Conservation (phyloP, 1,140 invertebrate genomes). For the Brachystomella parvula region DNA sequence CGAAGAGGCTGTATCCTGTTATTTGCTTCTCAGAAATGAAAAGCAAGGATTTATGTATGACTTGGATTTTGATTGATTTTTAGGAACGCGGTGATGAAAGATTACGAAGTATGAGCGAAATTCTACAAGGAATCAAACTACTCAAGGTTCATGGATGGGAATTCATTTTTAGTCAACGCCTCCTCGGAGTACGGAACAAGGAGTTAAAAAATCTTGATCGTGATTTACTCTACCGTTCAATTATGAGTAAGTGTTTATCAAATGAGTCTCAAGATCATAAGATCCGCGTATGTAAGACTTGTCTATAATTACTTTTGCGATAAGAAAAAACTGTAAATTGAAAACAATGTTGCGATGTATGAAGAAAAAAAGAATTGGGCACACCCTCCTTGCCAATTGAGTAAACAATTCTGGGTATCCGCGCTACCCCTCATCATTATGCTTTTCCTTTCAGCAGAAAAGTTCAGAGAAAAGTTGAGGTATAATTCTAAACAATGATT, state of each 20-base stretch:
- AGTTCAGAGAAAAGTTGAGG: constrained; percentile 7
- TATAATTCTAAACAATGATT: neutral
- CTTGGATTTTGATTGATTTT: too few relatives aligned
- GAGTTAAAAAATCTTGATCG: constrained; percentile 64
- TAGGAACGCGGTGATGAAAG: constrained; percentile 64
- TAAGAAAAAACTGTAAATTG: too few relatives aligned
- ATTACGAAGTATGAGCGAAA: constrained; percentile 65
- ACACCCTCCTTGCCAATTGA: too few relatives aligned
- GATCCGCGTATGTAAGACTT: too few relatives aligned
- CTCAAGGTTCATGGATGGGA: constrained; percentile 80
- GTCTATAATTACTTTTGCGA: too few relatives aligned
- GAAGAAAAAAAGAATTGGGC: too few relatives aligned
- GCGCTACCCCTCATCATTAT: constrained; percentile 16
- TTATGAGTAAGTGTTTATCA: constrained; percentile 60
- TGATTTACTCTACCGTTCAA: constrained; percentile 63
- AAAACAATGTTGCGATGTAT: too few relatives aligned
- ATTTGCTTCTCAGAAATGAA: too few relatives aligned
- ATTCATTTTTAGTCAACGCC: constrained; percentile 58
- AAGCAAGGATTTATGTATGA: too few relatives aligned
- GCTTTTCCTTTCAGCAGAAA: neutral
- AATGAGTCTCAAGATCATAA: too few relatives aligned
- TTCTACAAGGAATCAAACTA: constrained; percentile 69
- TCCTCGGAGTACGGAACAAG: constrained; percentile 55
- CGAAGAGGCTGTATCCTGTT: too few relatives aligned
- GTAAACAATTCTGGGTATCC: too few relatives aligned